Percentiles rank a stretch among this genome's conserved stretches.
These are phyloP conservation scores for Phrynocephalus guinanensis DNA, from an alignment of 2,797 vertebrate genomes.

Conservation along the genomic window DNA sequence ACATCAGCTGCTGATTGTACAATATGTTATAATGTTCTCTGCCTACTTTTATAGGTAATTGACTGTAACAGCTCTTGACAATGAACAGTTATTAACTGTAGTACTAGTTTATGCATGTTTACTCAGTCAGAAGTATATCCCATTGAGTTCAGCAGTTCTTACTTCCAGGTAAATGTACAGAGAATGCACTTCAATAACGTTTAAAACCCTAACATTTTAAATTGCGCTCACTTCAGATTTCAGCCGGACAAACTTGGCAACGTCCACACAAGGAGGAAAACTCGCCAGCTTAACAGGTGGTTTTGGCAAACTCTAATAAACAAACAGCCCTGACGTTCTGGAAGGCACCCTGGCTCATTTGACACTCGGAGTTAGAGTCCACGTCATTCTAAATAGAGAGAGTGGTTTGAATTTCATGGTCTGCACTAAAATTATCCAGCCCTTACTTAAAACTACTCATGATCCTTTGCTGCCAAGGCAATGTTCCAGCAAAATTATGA, in stretches of 20 bases:
- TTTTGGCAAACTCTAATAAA: conserved; percentile 16
- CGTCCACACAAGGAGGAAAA: background rate
- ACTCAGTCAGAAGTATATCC: background rate
- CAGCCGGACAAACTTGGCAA: conserved; percentile 8
- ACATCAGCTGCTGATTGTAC: too few species aligned
- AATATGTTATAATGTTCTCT: too few species aligned
- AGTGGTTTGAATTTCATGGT: conserved; percentile 43
- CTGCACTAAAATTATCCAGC: conserved; percentile 56
- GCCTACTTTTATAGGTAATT: background rate
- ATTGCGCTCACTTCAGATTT: conserved; percentile 29
- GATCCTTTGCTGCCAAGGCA: conserved; percentile 16
- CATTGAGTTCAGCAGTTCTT: background rate
- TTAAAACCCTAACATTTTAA: too few species aligned
- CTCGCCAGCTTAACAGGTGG: conserved; percentile 11
- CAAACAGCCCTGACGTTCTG: conserved; percentile 41
- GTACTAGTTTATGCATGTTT: background rate
- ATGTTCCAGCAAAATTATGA: background rate
- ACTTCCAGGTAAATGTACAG: background rate
- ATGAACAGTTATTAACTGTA: too few species aligned
- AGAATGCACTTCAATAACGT: background rate
- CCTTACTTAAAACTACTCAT: conserved; percentile 4
- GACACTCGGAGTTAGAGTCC: conserved; percentile 19
- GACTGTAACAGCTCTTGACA: too few species aligned
- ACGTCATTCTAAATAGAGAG: background rate
- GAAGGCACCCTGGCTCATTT: conserved; percentile 43